Conservation (phyloP, 2,888 invertebrate genomes). For the Sminthurides aquaticus region DNA sequence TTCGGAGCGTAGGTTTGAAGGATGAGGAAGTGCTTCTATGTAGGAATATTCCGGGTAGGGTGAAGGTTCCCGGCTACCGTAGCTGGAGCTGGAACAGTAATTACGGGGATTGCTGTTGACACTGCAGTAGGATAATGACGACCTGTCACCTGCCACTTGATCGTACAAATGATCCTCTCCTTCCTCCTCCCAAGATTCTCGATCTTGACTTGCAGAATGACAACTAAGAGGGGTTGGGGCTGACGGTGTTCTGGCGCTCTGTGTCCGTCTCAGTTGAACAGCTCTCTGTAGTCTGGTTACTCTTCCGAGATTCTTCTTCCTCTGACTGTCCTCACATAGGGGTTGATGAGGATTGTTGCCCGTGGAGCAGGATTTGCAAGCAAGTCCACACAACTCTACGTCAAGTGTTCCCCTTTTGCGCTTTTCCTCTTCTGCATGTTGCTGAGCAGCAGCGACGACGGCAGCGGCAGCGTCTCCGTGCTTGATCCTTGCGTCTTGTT, state of each 20-base stretch:
- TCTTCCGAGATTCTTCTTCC: conserved; percentile 11
- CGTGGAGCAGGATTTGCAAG: conserved; percentile 21
- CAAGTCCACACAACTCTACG: background rate
- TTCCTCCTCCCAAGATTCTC: background rate
- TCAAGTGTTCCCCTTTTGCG: background rate
- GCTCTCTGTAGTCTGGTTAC: conserved; percentile 16
- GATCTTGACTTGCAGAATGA: background rate
- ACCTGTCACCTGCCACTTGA: conserved; percentile 7
- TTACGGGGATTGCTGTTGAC: background rate
- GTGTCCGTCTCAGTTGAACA: conserved; percentile 41
- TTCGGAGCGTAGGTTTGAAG: background rate
- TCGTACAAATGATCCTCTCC: conserved; percentile 4
- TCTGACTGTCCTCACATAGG: background rate
- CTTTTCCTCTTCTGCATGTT: background rate
- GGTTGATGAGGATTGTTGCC: conserved; percentile 30
- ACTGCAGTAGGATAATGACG: background rate
- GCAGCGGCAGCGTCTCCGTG: background rate
- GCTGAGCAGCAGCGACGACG: background rate
- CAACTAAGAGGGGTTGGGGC: no score
- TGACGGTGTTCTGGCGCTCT: conserved; percentile 26
- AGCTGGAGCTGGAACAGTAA: background rate
- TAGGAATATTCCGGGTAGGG: conserved; percentile 8
- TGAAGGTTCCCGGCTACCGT: conserved; percentile 22
- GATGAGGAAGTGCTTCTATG: background rate
- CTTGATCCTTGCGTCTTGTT: conserved; percentile 17